These are phyloP conservation scores for Nymphalis urticae DNA, from an alignment of 2,888 invertebrate genomes.

Conservation along the genomic window DNA sequence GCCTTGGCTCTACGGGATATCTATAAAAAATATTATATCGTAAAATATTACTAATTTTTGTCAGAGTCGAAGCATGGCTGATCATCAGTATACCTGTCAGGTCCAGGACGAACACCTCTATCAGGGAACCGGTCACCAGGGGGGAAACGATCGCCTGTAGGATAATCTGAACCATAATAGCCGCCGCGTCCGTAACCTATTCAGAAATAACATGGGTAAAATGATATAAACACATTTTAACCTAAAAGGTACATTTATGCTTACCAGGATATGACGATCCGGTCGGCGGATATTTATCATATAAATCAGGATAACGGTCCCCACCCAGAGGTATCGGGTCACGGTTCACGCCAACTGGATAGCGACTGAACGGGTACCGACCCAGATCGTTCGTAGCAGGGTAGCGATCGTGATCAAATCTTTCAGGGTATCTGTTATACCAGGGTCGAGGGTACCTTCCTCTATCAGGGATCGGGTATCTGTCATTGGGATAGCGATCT, in stretches of 20 bases:
- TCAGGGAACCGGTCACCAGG: slow-evolving; percentile 73
- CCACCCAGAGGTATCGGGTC: slow-evolving; percentile 77
- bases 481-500: slow-evolving; percentile 74
- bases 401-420: slow-evolving; percentile 75
- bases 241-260: slow-evolving; percentile 43
- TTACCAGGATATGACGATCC: slow-evolving; percentile 79
- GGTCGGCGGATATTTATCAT: slow-evolving; percentile 82
- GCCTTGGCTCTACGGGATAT: slow-evolving; percentile 71
- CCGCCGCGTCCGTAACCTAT: slow-evolving; percentile 72
- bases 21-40: slow-evolving; percentile 42
- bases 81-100: slow-evolving; percentile 61
- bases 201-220: slow-evolving; percentile 34
- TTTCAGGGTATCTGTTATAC: slow-evolving; percentile 72
- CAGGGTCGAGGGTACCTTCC: slow-evolving; percentile 62
- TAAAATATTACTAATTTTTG: not conserved
- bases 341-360: slow-evolving; percentile 75
- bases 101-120: slow-evolving; percentile 73
- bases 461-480: slow-evolving; percentile 71
- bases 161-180: slow-evolving; percentile 64
- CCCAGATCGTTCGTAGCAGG: slow-evolving; percentile 64
- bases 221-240: not conserved
- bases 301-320: slow-evolving; percentile 75
- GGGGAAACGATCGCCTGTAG: slow-evolving; percentile 47
- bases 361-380: slow-evolving; percentile 73
- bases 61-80: not conserved